Base-by-base conservation (phyloP, 2,888 invertebrate species). In the Ariolimax columbianus region DNA sequence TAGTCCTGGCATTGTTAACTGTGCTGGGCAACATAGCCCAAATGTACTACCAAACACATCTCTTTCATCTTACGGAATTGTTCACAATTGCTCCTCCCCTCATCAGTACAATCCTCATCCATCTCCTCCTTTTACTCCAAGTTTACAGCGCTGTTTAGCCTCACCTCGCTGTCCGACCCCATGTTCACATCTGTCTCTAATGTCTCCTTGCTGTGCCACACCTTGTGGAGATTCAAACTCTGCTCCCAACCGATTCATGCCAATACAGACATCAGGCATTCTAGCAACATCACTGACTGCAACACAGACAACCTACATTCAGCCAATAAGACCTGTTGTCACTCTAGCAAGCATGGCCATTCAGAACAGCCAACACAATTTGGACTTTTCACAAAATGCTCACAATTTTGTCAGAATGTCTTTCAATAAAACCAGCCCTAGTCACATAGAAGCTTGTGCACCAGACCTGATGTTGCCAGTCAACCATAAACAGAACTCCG, bases 181-280 rank as follows among this genome's bases (percentile, higher is more conserved):
- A 43, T 33, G 80, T 30, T 75, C 82, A 17, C 63, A 77, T n/a
- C 78, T n/a, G 23, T 77, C 77, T 14, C 40, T 81, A 9, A 51
- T 66, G 11, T 85, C 85, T 23, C 85, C 85, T 3, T 68, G 82
- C 19, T 85, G 77, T 40, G 30, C 68, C 33, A 85, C 85, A n/a
- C 85, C 82, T n/a, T 73, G 36, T 77, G 51, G 68, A 7, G 85
- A 85, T 43, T 77, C 72, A 40, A 82, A 33, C 63, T 80, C 85
- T 51, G 82, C 82, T n/a, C 88, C 90, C 7, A 91, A 90, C 79
- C 88, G 91, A 30, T 92, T 92, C 86, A 90, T 91, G 82, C 92
- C 92, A 0, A 92, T 92, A 47, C 91, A 91, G 83, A 89, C 82
- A 23, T 87, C 87, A 19, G 82, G 83, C 30, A 68, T 84, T 19